Percentiles rank a stretch among this genome's conserved stretches.
Evolutionary conservation across 2,888 invertebrate genomes (phyloP).

Genomic region (Drosophila acutilabella): DNA sequence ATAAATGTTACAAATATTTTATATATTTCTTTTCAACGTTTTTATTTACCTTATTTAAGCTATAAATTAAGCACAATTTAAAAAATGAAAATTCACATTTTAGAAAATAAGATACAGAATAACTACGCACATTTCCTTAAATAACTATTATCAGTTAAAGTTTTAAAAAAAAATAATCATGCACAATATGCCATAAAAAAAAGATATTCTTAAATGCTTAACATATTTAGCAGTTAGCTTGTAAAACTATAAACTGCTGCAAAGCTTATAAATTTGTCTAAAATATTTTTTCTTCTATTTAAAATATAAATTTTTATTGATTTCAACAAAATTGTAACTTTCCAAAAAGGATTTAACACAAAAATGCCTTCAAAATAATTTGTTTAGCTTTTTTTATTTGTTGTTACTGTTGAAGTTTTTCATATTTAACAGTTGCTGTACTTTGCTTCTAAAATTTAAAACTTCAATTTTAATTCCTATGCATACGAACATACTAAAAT

Average conservation of each 20-base stretch:
- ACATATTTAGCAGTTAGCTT: slow-evolving; percentile 29
- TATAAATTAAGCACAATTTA: slow-evolving; percentile 8
- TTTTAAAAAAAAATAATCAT: slow-evolving; percentile 16
- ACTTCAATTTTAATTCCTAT: slow-evolving; percentile 5
- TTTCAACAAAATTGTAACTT: too few relatives aligned
- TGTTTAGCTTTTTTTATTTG: neutral
- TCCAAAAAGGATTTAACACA: slow-evolving; percentile 2
- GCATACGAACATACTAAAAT: slow-evolving; percentile 17
- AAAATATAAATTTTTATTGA: neutral
- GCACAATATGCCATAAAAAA: slow-evolving; percentile 39
- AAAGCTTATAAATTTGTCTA: neutral
- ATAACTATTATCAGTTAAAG: slow-evolving; percentile 2
- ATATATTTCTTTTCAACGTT: slow-evolving; percentile 17
- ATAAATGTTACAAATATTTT: slow-evolving; percentile 26
- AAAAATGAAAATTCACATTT: slow-evolving; percentile 29
- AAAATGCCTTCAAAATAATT: slow-evolving; percentile 17
- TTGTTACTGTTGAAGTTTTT: slow-evolving; percentile 10
- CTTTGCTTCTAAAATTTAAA: slow-evolving; percentile 60
- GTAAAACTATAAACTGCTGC: neutral
- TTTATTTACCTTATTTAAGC: slow-evolving; percentile 6
- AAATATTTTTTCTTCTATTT: neutral
- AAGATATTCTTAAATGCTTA: neutral
- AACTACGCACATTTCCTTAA: slow-evolving; percentile 19
- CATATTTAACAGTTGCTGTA: slow-evolving; percentile 48
- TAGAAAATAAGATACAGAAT: slow-evolving; percentile 22